Evolutionary conservation across 2,797 vertebrate species (phyloP), one percentile per base, ranked within the genome.

Genomic region (Cryptoblepharus egeriae): DNA sequence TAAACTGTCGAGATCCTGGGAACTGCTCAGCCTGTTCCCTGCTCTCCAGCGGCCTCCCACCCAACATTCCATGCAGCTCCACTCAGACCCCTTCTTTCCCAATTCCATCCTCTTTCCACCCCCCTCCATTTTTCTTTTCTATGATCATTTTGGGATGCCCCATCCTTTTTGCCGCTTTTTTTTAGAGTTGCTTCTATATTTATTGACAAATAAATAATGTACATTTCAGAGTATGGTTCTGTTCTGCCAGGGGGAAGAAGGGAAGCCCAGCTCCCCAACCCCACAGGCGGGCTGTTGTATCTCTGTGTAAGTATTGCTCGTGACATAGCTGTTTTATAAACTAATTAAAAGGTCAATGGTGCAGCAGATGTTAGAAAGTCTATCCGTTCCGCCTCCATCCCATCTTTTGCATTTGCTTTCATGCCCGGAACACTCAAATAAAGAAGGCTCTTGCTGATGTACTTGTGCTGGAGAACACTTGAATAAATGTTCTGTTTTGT

Each of bases 391-490:
- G 96, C 96, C 96, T 96, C 95, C 95, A 96, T 95, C 96, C 95
- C 93, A 94, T 96, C 87, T 75, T 86, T 61, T 64, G 89, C 82
- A 68, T 86, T 64, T 94, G 80, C 87, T 92, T 97, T 96, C 96
- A 97, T 98, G 97, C 97, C 97, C 97, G 97, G 96, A 98, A 96
- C 87, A 94, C 39, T 95, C 93, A 88, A 93, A 93, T 93, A 87
- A 97, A 96, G 95, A 96, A 96, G 95, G 96, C 97, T 98, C 96
- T 96, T 96, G 96, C 96, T 97, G 96, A 97, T 98, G 97, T 98
- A 98, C 97, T 98, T 98, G 98, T 98, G 98, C 98, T 98, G 98
- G 97, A 98, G 97, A 98, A 99, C 97, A 99, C 98, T 98, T 99
- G 98, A 98, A 99, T 98, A 98, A 99, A 99, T 98, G 97, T 98